Evolutionary conservation across 2,797 vertebrate genomes (phyloP), one percentile per base, ranked within the genome.

Genomic region (Danio aesculapii): DNA sequence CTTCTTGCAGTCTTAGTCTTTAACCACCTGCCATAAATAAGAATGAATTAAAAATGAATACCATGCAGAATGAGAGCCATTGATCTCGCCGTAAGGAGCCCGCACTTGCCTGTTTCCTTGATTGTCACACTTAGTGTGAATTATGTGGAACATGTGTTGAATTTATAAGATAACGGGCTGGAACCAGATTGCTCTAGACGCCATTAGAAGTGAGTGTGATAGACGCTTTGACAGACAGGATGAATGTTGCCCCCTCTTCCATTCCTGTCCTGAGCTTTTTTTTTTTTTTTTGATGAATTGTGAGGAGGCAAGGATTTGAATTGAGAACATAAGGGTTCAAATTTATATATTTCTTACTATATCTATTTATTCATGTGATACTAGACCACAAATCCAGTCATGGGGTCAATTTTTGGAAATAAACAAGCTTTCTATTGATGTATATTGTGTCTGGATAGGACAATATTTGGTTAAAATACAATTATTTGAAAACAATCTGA

Each of bases 21-120:
- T 84, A 83, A 88, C 66, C 82, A 86, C 87, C 87, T 84, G 82
- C 82, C 79, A 91, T 87, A 90, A 91, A 92, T 88, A 90, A 87
- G 84, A 87, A 87, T 76, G 81, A 88, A 88, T 91, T 85, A 88
- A 89, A 90, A 89, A 88, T 90, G 77, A 88, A 87, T 87, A 85
- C 79, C 86, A 86, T 86, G 85, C 82, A 87, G 82, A 81, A 87
- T 88, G 85, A 87, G 77, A 76, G 62, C 86, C 84, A 89, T 90
- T 89, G 80, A 85, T 91, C 86, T 88, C 71, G n/a, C 87, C 81
- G 87, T 71, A 86, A 91, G 87, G 85, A 88, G 84, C 83, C 79
- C 77, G 21, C 82, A 83, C 81, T 87, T 83, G 64, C 83, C 75
- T 75, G 77, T 72, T 75, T 64, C 67, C 78, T 77, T 81, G 85